Percentiles rank a stretch among this genome's conserved stretches.
Evolutionary conservation across 2,797 vertebrate genomes (phyloP).

Genomic region (Valencia hispanica): DNA sequence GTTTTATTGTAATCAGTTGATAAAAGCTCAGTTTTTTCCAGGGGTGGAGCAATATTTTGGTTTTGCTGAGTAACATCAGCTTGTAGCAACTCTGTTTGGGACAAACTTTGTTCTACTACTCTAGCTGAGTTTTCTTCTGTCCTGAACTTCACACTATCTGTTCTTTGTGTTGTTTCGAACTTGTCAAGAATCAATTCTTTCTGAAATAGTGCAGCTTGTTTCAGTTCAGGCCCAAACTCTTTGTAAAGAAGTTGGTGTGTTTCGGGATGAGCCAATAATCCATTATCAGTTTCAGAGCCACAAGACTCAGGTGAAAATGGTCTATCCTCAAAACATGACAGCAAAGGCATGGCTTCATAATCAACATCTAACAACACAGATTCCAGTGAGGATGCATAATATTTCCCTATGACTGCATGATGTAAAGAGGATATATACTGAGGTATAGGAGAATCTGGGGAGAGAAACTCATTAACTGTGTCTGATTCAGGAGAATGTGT

Average conservation of each 20-base stretch:
- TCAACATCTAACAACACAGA: constrained; percentile 48
- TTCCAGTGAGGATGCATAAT: constrained; percentile 22
- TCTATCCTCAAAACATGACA: constrained; percentile 32
- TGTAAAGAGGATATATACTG: not conserved
- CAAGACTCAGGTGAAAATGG: constrained; percentile 35
- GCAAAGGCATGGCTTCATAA: constrained; percentile 20
- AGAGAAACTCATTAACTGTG: constrained; percentile 29
- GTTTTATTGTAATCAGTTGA: constrained; percentile 2
- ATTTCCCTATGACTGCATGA: not conserved
- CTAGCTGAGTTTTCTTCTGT: not conserved
- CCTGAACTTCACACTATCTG: not conserved
- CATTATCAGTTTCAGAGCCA: constrained; percentile 11
- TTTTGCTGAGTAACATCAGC: constrained; percentile 8
- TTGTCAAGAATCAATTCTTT: not conserved
- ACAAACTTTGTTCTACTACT: not conserved
- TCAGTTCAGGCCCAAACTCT: not conserved
- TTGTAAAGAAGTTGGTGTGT: not conserved
- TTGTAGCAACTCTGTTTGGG: not conserved
- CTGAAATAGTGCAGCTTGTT: not conserved
- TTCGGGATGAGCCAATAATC: constrained; percentile 10
- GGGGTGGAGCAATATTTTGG: not conserved
- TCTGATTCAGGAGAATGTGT: constrained; percentile 38
- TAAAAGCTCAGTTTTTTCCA: not conserved
- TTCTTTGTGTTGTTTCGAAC: not conserved
- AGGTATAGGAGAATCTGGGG: constrained; percentile 6